Evolutionary conservation across 2,888 invertebrate species (phyloP).

Genomic region (Papilio elwesi): DNA sequence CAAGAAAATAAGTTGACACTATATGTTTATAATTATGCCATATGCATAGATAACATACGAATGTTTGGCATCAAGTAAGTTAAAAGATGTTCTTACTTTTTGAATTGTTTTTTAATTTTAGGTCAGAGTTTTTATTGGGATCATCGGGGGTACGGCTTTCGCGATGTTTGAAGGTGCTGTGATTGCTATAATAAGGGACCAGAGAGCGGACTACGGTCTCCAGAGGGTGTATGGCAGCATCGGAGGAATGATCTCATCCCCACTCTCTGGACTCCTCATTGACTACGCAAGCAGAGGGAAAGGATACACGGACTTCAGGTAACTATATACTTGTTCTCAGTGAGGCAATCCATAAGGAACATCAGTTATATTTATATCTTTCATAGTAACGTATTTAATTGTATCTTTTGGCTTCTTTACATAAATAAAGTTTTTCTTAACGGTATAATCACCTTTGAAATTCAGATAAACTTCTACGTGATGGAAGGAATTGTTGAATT

Average conservation of each 20-base stretch:
- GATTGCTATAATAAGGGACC: slow-evolving; percentile 89
- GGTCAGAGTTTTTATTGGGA: slow-evolving; percentile 85
- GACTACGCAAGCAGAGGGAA: slow-evolving; percentile 89
- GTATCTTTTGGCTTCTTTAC: no score
- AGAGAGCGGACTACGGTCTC: slow-evolving; percentile 90
- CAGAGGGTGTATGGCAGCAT: slow-evolving; percentile 90
- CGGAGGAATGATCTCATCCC: slow-evolving; percentile 92
- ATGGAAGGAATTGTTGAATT: neutral
- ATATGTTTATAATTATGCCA: no score
- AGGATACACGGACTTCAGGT: slow-evolving; percentile 90
- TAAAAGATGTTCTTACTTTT: no score
- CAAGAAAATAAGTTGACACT: no score
- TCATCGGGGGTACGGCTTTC: slow-evolving; percentile 89
- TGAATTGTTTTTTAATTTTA: slow-evolving; percentile 44
- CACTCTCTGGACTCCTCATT: slow-evolving; percentile 88
- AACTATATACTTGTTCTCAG: slow-evolving; percentile 39
- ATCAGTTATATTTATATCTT: no score
- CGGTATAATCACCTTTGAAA: neutral
- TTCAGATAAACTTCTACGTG: neutral
- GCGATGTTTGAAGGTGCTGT: slow-evolving; percentile 93
- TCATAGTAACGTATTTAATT: no score
- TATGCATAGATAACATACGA: no score
- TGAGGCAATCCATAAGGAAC: no score
- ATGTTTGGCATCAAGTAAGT: no score
- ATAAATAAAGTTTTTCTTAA: neutral